phyloP scores from a whole-genome alignment of 2,797 vertebrate genomes.

The Acipenser oxyrinchus region DNA sequence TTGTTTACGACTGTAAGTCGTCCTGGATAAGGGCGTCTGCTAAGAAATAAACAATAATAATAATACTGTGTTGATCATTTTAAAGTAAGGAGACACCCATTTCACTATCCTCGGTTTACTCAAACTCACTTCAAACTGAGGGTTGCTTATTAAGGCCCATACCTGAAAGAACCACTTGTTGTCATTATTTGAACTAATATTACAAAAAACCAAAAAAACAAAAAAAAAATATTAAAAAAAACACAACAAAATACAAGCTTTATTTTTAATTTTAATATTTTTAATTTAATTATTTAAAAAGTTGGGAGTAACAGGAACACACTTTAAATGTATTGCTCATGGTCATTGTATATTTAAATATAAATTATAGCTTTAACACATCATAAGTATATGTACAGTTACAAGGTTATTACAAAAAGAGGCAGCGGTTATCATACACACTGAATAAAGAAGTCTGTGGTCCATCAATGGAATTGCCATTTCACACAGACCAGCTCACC shows the following conservation, averaged over 20 bases:
- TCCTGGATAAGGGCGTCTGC: too few relatives aligned
- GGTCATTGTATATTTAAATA: slow-evolving; percentile 60
- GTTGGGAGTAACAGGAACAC: slow-evolving; percentile 28
- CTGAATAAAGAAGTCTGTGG: slow-evolving; percentile 41
- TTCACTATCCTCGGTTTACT: too few relatives aligned
- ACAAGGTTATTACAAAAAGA: slow-evolving; percentile 40
- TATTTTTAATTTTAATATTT: slow-evolving; percentile 47
- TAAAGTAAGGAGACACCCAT: too few relatives aligned
- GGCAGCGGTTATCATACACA: slow-evolving; percentile 43
- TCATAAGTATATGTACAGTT: slow-evolving; percentile 77
- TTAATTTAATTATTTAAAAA: slow-evolving; percentile 48
- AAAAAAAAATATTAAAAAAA: slow-evolving; percentile 51
- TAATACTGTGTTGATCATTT: too few relatives aligned
- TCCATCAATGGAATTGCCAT: slow-evolving; percentile 61
- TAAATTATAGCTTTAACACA: slow-evolving; percentile 77
- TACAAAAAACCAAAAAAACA: slow-evolving; percentile 59
- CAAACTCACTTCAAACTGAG: too few relatives aligned
- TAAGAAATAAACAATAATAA: too few relatives aligned
- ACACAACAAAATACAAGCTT: slow-evolving; percentile 30
- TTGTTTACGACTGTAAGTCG: too few relatives aligned
- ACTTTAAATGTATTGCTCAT: slow-evolving; percentile 51
- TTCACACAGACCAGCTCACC: slow-evolving; percentile 70
- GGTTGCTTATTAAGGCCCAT: too few relatives aligned
- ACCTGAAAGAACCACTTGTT: too few relatives aligned
- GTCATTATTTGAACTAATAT: slow-evolving; percentile 12